These are phyloP conservation scores for Micrastur ruficollis DNA, from an alignment of 2,797 vertebrate species.

Conservation along the genomic window DNA sequence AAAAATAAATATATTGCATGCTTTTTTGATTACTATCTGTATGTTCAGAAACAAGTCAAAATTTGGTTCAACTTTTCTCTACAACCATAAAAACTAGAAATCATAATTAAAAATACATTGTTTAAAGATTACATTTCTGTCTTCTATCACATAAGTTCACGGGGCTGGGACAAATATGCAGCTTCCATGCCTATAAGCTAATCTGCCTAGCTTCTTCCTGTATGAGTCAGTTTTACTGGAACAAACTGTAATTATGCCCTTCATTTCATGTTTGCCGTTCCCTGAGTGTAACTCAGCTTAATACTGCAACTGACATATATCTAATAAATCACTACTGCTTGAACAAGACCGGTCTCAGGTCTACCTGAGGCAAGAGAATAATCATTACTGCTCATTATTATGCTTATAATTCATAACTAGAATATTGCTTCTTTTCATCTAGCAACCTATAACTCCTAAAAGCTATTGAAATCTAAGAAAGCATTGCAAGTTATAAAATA, in stretches of 20 bases:
- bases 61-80: neutral
- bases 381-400: neutral
- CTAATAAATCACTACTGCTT: neutral
- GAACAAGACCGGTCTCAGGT: neutral
- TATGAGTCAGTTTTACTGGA: neutral
- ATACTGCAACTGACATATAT: neutral
- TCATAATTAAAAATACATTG: neutral
- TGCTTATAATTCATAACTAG: neutral
- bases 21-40: neutral
- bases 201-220: neutral
- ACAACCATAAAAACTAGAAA: neutral
- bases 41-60: neutral
- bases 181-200: neutral
- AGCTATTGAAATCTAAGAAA: neutral
- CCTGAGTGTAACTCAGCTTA: neutral
- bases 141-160: neutral
- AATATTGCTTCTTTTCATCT: constrained; percentile 1
- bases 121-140: neutral
- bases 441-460: neutral
- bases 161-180: neutral
- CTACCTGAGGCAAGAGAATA: neutral
- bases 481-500: neutral
- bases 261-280: neutral
- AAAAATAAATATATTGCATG: neutral
- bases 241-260: neutral